Conservation (phyloP, 1,140 invertebrate genomes). For the Arion vulgaris region DNA sequence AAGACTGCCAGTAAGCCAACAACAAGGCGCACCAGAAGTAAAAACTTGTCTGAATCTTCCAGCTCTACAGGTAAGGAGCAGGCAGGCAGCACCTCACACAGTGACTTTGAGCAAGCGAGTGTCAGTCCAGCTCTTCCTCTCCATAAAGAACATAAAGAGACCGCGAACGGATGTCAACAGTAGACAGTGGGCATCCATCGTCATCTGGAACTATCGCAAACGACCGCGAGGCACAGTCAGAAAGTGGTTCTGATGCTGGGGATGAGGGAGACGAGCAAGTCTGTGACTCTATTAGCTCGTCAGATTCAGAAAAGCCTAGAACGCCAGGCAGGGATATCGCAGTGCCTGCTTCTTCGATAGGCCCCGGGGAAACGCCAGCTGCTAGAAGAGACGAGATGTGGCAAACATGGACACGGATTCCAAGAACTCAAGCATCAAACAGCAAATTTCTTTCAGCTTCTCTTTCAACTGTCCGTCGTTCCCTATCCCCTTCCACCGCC, state of each 20-base stretch:
- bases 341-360: background rate
- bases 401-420: conserved; percentile 38
- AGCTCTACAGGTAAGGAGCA: background rate
- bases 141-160: background rate
- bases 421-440: conserved; percentile 11
- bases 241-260: conserved; percentile 4
- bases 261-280: background rate
- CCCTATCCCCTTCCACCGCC: background rate
- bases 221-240: background rate
- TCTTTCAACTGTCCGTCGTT: background rate
- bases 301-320: conserved; percentile 22
- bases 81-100: background rate
- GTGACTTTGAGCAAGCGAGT: background rate
- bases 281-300: conserved; percentile 8
- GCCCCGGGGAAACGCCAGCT: conserved; percentile 23
- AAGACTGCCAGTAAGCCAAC: background rate
- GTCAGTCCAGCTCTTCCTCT: conserved; percentile 1
- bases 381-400: conserved; percentile 29
- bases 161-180: conserved; percentile 33
- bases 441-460: background rate
- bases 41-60: conserved; percentile 29
- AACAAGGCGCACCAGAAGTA: background rate
- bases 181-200: conserved; percentile 32
- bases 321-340: conserved; percentile 24
- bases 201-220: conserved; percentile 25